A percentile compares a stretch with the other conserved stretches of the same genome.
Conservation (phyloP, 2,113 vertebrate species). For the Pithys albifrons region DNA sequence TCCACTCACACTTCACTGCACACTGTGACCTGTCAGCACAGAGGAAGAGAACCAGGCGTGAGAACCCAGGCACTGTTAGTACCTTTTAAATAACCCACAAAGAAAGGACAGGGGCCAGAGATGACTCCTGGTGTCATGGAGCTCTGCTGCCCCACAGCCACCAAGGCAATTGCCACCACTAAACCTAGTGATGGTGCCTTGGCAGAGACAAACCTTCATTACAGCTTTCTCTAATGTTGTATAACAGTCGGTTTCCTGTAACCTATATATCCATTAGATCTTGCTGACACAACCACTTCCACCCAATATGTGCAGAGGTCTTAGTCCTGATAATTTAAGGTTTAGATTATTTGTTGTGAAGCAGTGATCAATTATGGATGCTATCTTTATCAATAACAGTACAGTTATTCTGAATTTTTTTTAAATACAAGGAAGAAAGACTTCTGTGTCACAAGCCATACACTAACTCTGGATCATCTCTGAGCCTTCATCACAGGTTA, state of each 20-base stretch:
- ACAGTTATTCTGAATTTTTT: not conserved
- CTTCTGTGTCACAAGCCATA: not conserved
- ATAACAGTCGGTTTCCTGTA: not conserved
- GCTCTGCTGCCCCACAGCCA: not conserved
- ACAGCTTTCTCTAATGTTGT: not conserved
- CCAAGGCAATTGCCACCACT: not conserved
- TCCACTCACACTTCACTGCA: not conserved
- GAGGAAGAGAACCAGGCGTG: not conserved
- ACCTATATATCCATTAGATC: not conserved
- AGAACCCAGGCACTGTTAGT: accelerated
- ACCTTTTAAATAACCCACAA: not conserved
- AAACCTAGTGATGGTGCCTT: not conserved
- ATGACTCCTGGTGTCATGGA: not conserved
- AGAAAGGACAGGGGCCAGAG: not conserved
- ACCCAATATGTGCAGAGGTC: not conserved
- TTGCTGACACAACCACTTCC: not conserved
- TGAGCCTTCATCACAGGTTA: not conserved
- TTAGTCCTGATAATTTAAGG: not conserved
- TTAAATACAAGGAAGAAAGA: not conserved
- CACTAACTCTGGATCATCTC: not conserved
- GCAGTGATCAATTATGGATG: not conserved
- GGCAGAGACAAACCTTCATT: not conserved
- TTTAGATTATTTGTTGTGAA: not conserved
- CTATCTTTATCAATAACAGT: not conserved
- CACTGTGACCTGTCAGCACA: not conserved